Evolutionary conservation across 2,888 invertebrate genomes (phyloP), one percentile per base, ranked within the genome.

Genomic region (Clostera curtula): DNA sequence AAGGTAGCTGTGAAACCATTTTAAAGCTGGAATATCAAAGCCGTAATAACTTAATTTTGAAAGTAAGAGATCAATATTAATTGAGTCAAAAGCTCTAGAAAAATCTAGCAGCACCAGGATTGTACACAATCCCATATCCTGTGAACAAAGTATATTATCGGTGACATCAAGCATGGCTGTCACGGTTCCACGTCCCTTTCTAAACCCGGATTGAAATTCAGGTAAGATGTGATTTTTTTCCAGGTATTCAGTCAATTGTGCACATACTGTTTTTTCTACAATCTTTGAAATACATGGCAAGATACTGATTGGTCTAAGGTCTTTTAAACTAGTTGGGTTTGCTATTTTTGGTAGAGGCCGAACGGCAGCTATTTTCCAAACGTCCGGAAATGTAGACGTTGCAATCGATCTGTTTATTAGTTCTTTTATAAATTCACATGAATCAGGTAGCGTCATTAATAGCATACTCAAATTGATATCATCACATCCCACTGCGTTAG

Each of bases 231-330:
- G 1, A 19, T 30, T 15, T 2, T 10, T 10, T 5, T 30, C 27
- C 3, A 31, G 9, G 6, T 19, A 34, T 1, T 18, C 12, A 3
- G 19, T 23, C 2, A 32, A 2, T 8, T 34, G 33, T 3, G 5
- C 1, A 16, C 14, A 9, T 2, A 34, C 27, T 4, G 9, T 23
- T 9, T 31, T 33, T 22, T 37, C 37, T 3, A 37, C 8, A 6
- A 37, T 10, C n/a, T 34, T 37, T 5, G 34, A 40, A 1, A 41
- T 3, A 21, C 30, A 38, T 1, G 39, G 35, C 8, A 40, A 16
- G 0, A 40, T 31, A 26, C 37, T 43, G 5, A 44, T 40, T 1
- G 47, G 40, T 1, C 42, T 12, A 5, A 47, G 27, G 16, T 42
- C 39, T 24, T 39, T 42, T 1, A 32, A 17, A 3, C 23, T 26